These are phyloP conservation scores for Oasisia sp. DNA, from an alignment of 2,888 invertebrate species.

Conservation along the genomic window DNA sequence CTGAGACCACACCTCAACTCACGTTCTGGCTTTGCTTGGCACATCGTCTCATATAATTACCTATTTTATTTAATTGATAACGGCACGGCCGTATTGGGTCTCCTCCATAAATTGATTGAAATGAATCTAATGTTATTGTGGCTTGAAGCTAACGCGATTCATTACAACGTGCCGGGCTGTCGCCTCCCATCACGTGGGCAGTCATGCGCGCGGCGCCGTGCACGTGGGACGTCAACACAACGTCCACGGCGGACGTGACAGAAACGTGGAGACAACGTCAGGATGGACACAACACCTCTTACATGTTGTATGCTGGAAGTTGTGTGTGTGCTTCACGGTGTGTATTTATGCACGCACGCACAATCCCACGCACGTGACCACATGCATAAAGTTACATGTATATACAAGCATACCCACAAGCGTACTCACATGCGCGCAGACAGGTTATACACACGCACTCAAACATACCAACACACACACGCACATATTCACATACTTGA, in stretches of 20 bases:
- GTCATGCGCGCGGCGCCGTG: not conserved
- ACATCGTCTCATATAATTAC: not conserved
- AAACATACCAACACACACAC: too few species aligned
- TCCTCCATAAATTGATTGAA: not conserved
- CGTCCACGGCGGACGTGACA: not conserved
- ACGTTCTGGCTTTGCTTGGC: not conserved
- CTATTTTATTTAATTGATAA: not conserved
- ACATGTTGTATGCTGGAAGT: not conserved
- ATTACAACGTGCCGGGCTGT: not conserved
- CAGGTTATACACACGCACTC: too few species aligned
- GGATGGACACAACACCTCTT: not conserved
- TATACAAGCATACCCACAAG: too few species aligned
- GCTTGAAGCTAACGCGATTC: not conserved
- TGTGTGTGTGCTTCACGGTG: not conserved
- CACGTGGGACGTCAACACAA: not conserved
- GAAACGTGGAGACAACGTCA: not conserved
- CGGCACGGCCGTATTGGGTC: not conserved
- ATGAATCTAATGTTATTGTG: slow-evolving; percentile 17
- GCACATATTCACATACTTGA: too few species aligned
- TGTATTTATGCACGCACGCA: not conserved
- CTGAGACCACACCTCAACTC: not conserved
- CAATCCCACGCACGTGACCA: not conserved
- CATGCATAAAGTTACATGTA: too few species aligned
- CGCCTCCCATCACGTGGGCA: not conserved
- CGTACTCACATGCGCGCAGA: too few species aligned